phyloP scores from a whole-genome alignment of 2,113 vertebrate species.

The Dromas ardeola region DNA sequence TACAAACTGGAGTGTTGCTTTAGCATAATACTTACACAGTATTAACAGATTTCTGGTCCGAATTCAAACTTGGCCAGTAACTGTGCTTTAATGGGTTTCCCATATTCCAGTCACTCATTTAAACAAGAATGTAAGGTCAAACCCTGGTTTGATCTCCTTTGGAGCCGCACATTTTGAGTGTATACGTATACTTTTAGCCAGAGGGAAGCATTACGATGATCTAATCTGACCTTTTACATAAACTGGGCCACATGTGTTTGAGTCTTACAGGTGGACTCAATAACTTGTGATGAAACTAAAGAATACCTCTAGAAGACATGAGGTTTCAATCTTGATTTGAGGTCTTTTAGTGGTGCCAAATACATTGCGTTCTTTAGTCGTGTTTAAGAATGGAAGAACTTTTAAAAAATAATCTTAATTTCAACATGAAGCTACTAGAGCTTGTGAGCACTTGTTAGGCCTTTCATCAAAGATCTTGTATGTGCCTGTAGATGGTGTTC shows the following conservation, averaged over 20 bases:
- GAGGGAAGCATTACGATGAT: background rate
- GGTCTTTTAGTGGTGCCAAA: background rate
- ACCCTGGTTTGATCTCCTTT: background rate
- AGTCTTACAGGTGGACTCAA: slow-evolving; percentile 10
- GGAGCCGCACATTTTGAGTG: background rate
- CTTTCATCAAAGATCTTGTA: background rate
- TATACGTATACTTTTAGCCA: background rate
- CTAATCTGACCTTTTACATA: slow-evolving; percentile 5
- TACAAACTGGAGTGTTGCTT: background rate
- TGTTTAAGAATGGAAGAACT: background rate
- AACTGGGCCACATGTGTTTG: background rate
- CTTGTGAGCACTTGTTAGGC: background rate
- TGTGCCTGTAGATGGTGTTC: background rate
- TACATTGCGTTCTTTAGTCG: background rate
- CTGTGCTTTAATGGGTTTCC: background rate
- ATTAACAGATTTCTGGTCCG: background rate
- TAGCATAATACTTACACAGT: background rate
- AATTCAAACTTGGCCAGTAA: background rate
- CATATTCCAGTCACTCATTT: background rate
- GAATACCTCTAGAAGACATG: background rate
- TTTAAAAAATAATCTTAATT: background rate
- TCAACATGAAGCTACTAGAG: background rate
- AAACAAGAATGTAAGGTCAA: slow-evolving; percentile 1
- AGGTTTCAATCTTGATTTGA: slow-evolving; percentile 16
- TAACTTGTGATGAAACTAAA: slow-evolving; percentile 24